Evolutionary conservation across 2,113 vertebrate species (phyloP).

Genomic region (Charina bottae): DNA sequence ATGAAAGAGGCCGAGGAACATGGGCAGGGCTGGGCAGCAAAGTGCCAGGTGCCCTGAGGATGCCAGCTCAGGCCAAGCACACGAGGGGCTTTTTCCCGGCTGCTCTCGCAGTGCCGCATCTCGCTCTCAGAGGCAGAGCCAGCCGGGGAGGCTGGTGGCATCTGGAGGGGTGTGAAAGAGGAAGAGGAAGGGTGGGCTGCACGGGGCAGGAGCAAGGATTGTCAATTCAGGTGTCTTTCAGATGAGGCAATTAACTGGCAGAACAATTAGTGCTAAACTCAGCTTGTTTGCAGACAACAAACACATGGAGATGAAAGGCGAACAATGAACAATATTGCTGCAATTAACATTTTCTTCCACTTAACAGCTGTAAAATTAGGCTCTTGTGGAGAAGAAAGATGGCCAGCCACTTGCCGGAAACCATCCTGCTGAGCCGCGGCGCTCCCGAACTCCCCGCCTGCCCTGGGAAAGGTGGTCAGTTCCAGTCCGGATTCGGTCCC

Average conservation of each 20-base stretch:
- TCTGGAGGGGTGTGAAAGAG: not conserved
- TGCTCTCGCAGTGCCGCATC: too few relatives aligned
- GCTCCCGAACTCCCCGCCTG: not conserved
- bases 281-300: slow-evolving; percentile 24
- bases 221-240: not conserved
- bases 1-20: not conserved
- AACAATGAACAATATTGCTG: slow-evolving; percentile 18
- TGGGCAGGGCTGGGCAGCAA: not conserved
- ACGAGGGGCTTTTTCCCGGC: not conserved
- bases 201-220: too few relatives aligned
- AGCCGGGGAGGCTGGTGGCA: not conserved
- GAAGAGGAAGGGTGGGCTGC: not conserved
- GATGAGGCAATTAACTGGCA: slow-evolving; percentile 3
- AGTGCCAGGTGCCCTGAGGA: not conserved
- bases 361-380: slow-evolving; percentile 16
- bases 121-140: not conserved
- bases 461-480: not conserved
- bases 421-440: not conserved
- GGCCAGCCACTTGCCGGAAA: not conserved
- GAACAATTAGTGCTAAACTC: slow-evolving; percentile 15
- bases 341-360: slow-evolving; percentile 12
- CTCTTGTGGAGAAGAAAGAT: not conserved
- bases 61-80: not conserved
- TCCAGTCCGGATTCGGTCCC: not conserved
- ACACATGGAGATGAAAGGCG: not conserved